phyloP scores from a whole-genome alignment of 2,113 vertebrate species.

The Hippocampus barbouri region DNA sequence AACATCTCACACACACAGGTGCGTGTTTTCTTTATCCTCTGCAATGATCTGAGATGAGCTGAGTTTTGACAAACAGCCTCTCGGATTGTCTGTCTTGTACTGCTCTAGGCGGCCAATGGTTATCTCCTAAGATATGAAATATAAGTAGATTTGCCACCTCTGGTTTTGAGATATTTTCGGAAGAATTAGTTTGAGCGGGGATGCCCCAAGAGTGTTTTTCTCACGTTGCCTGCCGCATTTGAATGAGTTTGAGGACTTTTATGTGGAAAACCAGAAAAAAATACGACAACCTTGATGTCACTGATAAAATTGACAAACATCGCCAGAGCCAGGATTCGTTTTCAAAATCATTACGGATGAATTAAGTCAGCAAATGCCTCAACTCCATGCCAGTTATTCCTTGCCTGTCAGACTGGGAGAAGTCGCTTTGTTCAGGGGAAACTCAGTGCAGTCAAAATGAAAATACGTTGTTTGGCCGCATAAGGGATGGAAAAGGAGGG shows the following conservation, averaged over 20 bases:
- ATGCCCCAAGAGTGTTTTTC: constrained; percentile 8
- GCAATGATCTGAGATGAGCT: no score
- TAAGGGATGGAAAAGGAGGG: constrained; percentile 21
- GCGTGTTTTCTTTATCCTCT: no score
- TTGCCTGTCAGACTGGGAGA: constrained; percentile 40
- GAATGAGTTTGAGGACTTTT: neutral
- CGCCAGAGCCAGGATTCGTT: constrained; percentile 13
- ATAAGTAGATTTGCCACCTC: neutral
- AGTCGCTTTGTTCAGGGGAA: constrained; percentile 40
- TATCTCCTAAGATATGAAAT: neutral
- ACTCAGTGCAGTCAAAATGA: constrained; percentile 46
- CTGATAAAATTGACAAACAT: constrained; percentile 16
- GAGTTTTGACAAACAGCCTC: no score
- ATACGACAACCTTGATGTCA: neutral
- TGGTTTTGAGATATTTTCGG: constrained; percentile 2
- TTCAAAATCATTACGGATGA: constrained; percentile 17
- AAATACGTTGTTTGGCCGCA: constrained; percentile 31
- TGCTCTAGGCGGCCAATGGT: no score
- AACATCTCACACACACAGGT: no score
- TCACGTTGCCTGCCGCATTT: constrained; percentile 5
- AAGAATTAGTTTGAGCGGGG: neutral
- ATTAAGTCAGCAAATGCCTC: constrained; percentile 30
- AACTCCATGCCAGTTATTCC: constrained; percentile 44
- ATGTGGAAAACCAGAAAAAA: neutral
- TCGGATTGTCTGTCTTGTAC: no score